These are phyloP conservation scores for Ostrea edulis DNA, from an alignment of 1,140 invertebrate species.

Conservation along the genomic window DNA sequence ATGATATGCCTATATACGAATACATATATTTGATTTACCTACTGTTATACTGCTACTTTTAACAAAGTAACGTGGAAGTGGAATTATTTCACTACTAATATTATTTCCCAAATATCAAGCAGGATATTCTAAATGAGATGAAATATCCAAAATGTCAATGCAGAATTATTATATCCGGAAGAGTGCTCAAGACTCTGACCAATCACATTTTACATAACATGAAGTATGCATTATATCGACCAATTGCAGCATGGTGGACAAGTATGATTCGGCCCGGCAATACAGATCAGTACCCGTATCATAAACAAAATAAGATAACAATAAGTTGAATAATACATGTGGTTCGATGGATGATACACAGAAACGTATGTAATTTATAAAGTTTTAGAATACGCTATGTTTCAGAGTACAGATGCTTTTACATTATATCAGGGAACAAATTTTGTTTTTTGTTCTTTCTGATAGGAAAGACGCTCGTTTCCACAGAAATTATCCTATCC, in stretches of 20 bases:
- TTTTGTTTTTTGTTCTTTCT: neutral
- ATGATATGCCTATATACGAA: no score
- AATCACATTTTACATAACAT: neutral
- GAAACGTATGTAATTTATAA: neutral
- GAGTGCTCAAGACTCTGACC: neutral
- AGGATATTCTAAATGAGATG: neutral
- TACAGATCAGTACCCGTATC: neutral
- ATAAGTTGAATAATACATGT: neutral
- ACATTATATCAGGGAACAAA: neutral
- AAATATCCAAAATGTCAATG: neutral
- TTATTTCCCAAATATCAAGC: neutral
- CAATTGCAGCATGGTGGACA: neutral
- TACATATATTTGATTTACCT: no score
- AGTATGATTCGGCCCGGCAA: neutral
- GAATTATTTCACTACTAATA: no score
- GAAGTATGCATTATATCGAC: neutral
- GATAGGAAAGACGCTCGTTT: no score
- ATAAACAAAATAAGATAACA: constrained; percentile 5
- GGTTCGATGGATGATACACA: neutral
- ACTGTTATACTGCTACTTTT: no score
- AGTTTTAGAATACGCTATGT: neutral
- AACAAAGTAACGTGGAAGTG: no score
- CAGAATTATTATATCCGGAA: constrained; percentile 1
- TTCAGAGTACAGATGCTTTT: no score
- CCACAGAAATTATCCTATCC: no score